Evolutionary conservation across 2,113 vertebrate species (phyloP), one percentile per base, ranked within the genome.

Genomic region (Scolopax mira): DNA sequence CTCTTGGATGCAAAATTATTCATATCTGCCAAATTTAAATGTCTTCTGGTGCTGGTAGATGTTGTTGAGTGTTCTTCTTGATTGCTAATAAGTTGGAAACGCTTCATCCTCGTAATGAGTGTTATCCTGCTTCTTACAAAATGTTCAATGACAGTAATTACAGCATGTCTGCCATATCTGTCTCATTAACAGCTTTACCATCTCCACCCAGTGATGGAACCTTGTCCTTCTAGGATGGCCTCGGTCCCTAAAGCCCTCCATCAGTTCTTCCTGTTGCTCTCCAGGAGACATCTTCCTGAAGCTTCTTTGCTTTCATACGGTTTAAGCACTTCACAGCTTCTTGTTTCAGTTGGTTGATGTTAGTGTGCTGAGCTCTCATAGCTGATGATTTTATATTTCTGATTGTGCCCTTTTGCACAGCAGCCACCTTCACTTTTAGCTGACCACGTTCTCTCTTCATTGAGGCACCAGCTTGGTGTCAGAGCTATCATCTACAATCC

Each of bases 81-180:
- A 27, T 88, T 93, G 82, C 94, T 94, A 94, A 84, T 94, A 90
- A 85, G 85, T 78, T 96, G 88, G 83, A 97, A 93, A 88, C 0
- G 11, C 91, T 91, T 96, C 78, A 49, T 92, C 52, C 86, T 92
- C 3, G 0, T 89, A 66, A 89, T 1, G 13, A 86, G 33, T 55
- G 78, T 93, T 87, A 84, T 67, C 54, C 65, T 79, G 70, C 83
- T 94, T 79, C 69, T 90, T 90, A 54, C 73, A 65, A 85, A 75
- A 44, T 67, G 84, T 81, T 95, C 60, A 1, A 23, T 2, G 35
- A 48, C 69, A 55, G 48, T 81, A 88, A 84, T 93, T 79, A 65
- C 55, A 52, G 70, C 18, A 28, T 22, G 33, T 94, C 77, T 18
- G 30, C 88, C 33, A 3, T 66, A 48, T 57, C 84, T 52, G 28